A percentile compares a stretch with the other conserved stretches of the same genome.
Conservation (phyloP, 2,797 vertebrate genomes). For the Gymnothorax reevesii region DNA sequence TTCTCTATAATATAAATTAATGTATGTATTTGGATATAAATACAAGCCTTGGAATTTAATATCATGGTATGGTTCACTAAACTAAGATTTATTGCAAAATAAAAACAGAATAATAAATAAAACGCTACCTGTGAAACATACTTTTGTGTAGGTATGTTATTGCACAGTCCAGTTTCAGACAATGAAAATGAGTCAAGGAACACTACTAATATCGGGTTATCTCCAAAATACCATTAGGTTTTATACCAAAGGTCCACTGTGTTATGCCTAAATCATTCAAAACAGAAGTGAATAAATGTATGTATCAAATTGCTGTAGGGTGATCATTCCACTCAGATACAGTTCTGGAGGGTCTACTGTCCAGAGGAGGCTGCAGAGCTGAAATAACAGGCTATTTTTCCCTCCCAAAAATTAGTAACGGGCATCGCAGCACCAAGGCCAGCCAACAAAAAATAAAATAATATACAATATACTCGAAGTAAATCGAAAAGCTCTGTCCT, state of each 20-base stretch:
- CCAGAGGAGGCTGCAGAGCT: background rate
- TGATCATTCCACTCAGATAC: background rate
- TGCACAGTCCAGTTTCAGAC: background rate
- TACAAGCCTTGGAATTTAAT: background rate
- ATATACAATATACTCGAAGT: background rate
- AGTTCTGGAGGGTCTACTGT: background rate
- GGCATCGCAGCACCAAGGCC: background rate
- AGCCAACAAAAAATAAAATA: background rate
- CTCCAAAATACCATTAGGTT: constrained; percentile 7
- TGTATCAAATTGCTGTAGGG: background rate
- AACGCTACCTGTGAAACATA: constrained; percentile 5
- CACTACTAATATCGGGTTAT: background rate
- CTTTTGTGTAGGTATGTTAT: constrained; percentile 8
- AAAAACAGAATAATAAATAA: constrained; percentile 17
- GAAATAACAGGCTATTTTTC: background rate
- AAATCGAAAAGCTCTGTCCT: background rate
- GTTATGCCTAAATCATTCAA: constrained; percentile 6
- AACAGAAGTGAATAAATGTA: background rate
- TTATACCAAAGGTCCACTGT: background rate
- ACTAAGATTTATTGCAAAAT: constrained; percentile 2
- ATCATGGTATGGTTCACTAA: background rate
- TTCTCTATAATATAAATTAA: background rate
- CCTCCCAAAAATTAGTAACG: background rate
- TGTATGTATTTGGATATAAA: background rate
- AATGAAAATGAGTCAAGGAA: constrained; percentile 9